Evolutionary conservation across 2,113 vertebrate species (phyloP).

Genomic region (Alethe diademata): DNA sequence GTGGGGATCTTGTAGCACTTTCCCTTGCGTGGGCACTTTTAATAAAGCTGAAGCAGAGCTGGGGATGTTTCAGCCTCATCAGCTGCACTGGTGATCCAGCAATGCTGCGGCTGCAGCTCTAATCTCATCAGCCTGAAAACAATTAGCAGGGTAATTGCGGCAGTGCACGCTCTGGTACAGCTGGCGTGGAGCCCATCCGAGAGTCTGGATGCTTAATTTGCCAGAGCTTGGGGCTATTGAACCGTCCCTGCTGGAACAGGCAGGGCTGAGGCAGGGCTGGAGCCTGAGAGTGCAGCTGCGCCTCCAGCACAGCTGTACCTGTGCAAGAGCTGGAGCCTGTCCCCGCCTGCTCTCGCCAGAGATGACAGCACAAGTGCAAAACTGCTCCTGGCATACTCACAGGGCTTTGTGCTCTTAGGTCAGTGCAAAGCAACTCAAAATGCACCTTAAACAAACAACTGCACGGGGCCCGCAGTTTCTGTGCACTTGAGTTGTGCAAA

Average conservation of each 20-base stretch:
- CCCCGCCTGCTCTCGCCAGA: neutral
- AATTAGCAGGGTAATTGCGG: neutral
- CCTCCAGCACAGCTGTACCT: too few relatives aligned
- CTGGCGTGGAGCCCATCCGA: fast-evolving
- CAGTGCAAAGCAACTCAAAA: neutral
- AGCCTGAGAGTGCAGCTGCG: neutral
- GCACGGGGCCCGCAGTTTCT: neutral
- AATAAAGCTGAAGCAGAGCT: neutral
- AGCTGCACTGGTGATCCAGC: neutral
- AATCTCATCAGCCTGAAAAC: neutral
- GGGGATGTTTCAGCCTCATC: neutral
- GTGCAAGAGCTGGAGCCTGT: neutral
- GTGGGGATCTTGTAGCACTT: neutral
- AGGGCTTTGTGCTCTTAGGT: neutral
- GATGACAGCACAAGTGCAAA: neutral
- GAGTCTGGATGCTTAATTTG: neutral
- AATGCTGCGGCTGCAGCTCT: neutral
- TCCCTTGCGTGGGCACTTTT: neutral
- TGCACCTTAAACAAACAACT: neutral
- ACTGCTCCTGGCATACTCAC: neutral
- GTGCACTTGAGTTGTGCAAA: fast-evolving
- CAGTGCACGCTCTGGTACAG: neutral
- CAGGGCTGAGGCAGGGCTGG: neutral
- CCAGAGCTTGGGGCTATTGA: neutral
- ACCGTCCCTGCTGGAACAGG: neutral